Conservation (phyloP, 2,888 invertebrate species). For the Oxyteleia sp. region DNA sequence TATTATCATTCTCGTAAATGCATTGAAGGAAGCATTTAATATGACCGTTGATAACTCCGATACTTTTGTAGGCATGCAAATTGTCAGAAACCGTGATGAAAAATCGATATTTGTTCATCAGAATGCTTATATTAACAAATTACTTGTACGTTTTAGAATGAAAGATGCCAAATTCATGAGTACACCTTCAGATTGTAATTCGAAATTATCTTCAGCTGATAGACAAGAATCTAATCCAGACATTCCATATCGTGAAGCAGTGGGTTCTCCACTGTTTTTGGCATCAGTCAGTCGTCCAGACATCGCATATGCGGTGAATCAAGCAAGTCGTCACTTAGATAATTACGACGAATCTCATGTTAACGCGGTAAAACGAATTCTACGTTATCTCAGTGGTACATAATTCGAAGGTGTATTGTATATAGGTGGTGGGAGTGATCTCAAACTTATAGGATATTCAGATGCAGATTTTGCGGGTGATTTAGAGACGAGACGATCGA, state of each 20-base stretch:
- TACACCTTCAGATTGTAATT: neutral
- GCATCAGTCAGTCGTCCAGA: conserved; percentile 67
- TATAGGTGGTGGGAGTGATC: conserved; percentile 9
- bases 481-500: conserved; percentile 55
- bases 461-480: conserved; percentile 74
- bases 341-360: conserved; percentile 45
- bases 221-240: neutral
- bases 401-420: conserved; percentile 56
- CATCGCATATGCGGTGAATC: conserved; percentile 62
- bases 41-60: conserved; percentile 28
- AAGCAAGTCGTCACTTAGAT: conserved; percentile 54
- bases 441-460: conserved; percentile 68
- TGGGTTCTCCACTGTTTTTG: conserved; percentile 61
- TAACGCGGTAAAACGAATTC: conserved; percentile 61
- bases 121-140: neutral
- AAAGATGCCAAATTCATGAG: conserved; percentile 12
- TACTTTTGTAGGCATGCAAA: conserved; percentile 41
- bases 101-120: conserved; percentile 18
- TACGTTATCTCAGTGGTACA: conserved; percentile 68
- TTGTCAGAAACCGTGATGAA: conserved; percentile 15
- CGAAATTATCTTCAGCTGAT: neutral
- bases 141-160: conserved; percentile 41
- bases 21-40: conserved; percentile 37
- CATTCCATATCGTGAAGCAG: conserved; percentile 53
- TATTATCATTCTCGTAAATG: conserved; percentile 21